These are phyloP conservation scores for Epizoanthus ramosus DNA, from an alignment of 92 coral and sea anemone species.

Conservation along the genomic window DNA sequence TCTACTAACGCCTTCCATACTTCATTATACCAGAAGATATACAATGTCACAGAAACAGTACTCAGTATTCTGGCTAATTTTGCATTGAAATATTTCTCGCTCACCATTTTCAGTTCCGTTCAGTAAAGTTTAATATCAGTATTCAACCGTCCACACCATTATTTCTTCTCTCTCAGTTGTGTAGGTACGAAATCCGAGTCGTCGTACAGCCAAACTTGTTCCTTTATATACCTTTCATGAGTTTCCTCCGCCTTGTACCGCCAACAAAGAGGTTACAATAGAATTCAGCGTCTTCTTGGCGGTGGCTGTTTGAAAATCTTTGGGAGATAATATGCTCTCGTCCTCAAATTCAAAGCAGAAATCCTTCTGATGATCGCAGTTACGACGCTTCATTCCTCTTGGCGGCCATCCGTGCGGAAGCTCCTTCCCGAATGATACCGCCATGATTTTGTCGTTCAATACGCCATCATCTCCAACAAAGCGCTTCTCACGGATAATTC, in stretches of 20 bases:
- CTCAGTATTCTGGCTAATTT: no score
- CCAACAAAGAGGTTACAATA: constrained; percentile 78
- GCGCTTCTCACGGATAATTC: constrained; percentile 57
- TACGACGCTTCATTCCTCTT: constrained; percentile 51
- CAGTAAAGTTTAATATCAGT: no score
- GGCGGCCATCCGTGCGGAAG: constrained; percentile 85
- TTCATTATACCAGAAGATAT: no score
- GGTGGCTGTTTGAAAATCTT: constrained; percentile 56
- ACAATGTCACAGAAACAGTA: no score
- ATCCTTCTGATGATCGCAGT: constrained; percentile 56
- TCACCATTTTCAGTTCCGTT: no score
- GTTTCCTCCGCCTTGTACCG: constrained; percentile 7
- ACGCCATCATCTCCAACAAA: constrained; percentile 66
- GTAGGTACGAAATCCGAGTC: no score
- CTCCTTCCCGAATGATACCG: constrained; percentile 77
- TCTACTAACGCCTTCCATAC: no score
- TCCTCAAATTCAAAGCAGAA: constrained; percentile 64
- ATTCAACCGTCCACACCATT: no score
- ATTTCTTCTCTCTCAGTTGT: no score
- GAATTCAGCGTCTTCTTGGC: constrained; percentile 63
- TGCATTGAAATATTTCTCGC: no score
- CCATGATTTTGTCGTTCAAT: constrained; percentile 75
- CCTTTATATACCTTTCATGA: neutral
- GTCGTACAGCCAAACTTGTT: no score
- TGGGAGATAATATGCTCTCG: constrained; percentile 42